A percentile compares a stretch with the other conserved stretches of the same genome.
These are phyloP conservation scores for Aphelenchoides besseyi DNA, from an alignment of 1,140 invertebrate species.

Conservation along the genomic window DNA sequence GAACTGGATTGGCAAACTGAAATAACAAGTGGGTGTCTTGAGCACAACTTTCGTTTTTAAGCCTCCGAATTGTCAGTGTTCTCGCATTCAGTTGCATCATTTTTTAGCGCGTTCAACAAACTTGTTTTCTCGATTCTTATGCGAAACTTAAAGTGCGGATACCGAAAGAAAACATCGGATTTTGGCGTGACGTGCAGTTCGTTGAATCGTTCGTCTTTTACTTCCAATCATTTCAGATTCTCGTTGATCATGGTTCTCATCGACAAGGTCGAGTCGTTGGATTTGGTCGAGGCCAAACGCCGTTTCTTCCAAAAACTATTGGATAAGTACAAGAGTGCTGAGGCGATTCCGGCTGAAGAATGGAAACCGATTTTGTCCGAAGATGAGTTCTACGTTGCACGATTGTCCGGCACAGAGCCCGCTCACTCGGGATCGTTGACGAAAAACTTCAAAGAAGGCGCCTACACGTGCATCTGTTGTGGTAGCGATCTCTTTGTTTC, in stretches of 20 bases:
- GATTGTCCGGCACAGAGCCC: constrained; percentile 87
- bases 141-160: no score
- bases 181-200: no score
- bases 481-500: constrained; percentile 54
- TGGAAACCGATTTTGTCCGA: constrained; percentile 80
- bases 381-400: constrained; percentile 89
- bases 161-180: no score
- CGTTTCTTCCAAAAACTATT: background rate
- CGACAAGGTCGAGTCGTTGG: background rate
- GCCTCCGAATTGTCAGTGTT: no score
- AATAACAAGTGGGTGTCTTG: no score
- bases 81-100: no score
- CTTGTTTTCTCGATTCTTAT: no score
- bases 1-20: no score
- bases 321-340: constrained; percentile 14
- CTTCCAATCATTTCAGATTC: background rate
- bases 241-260: background rate
- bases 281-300: background rate
- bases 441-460: constrained; percentile 80
- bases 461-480: constrained; percentile 68
- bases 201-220: background rate
- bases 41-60: no score
- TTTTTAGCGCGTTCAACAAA: no score
- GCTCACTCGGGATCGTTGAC: constrained; percentile 79
- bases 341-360: constrained; percentile 67